Percentiles rank a stretch among this genome's conserved stretches.
Conservation (phyloP, 2,888 invertebrate genomes). For the Galerucella pusilla region DNA sequence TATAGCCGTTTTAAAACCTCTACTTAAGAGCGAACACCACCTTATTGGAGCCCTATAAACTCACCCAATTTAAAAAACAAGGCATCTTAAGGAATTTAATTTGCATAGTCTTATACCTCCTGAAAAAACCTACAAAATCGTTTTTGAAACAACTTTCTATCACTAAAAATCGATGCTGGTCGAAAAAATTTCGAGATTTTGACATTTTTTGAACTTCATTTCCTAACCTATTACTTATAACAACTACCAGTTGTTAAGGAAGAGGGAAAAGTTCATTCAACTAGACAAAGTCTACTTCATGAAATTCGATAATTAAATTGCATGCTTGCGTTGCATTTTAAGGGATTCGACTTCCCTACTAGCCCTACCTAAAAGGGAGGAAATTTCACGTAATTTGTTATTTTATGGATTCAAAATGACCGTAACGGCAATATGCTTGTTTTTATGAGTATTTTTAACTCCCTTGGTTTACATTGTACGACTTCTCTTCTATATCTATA, state of each 20-base stretch:
- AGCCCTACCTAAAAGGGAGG: conserved; percentile 2
- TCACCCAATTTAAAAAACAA: no score
- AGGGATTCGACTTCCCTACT: conserved; percentile 25
- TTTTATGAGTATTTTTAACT: background rate
- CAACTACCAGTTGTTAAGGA: background rate
- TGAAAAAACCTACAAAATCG: no score
- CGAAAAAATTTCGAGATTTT: no score
- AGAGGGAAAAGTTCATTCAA: conserved; percentile 36
- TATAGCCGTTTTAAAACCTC: no score
- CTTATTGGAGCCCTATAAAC: no score
- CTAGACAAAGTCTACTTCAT: conserved; percentile 24
- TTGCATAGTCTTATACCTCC: no score
- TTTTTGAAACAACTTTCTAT: no score
- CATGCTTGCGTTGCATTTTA: conserved; percentile 38
- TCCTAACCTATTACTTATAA: no score
- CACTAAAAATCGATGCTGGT: no score
- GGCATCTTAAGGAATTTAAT: no score
- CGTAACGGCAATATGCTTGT: background rate
- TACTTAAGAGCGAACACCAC: no score
- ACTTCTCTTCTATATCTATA: background rate
- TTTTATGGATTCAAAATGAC: conserved; percentile 9
- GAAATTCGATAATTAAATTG: conserved; percentile 36
- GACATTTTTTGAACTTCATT: no score
- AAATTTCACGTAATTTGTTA: background rate
- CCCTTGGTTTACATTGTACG: background rate